phyloP scores from a whole-genome alignment of 2,113 vertebrate genomes.

The Callaeas wilsoni region DNA sequence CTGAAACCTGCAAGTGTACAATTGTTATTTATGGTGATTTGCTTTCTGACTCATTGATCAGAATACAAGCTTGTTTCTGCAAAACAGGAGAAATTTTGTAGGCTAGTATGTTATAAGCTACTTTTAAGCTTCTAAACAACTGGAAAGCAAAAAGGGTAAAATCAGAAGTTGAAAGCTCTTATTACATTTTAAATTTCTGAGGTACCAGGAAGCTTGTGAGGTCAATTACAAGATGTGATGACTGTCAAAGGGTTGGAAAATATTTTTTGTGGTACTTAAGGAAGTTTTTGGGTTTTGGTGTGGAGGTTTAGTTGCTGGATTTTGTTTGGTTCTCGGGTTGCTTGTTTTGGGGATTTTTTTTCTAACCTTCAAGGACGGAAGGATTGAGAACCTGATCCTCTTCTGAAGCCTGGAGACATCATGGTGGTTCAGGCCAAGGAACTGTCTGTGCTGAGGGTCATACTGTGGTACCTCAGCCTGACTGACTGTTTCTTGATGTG shows the following conservation, averaged over 20 bases:
- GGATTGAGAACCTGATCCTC: background rate
- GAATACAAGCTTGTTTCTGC: background rate
- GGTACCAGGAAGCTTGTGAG: background rate
- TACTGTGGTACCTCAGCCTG: background rate
- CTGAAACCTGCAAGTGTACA: background rate
- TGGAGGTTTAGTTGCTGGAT: background rate
- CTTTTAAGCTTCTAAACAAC: background rate
- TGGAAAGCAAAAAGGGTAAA: background rate
- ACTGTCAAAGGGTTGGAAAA: background rate
- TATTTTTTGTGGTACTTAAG: background rate
- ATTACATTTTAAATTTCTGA: background rate
- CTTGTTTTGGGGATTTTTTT: background rate
- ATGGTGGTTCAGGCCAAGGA: background rate
- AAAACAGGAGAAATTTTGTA: background rate
- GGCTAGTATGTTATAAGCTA: background rate
- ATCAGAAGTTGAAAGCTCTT: rapidly evolving
- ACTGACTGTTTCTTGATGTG: background rate
- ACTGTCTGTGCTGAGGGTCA: background rate
- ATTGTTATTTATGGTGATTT: background rate
- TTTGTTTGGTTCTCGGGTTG: background rate
- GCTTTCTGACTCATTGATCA: background rate
- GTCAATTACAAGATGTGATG: background rate
- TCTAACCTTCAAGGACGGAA: background rate
- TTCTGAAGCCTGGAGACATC: background rate
- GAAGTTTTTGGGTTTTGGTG: background rate